Conservation (phyloP, 2,113 vertebrate species). For the Poicephalus gulielmi region DNA sequence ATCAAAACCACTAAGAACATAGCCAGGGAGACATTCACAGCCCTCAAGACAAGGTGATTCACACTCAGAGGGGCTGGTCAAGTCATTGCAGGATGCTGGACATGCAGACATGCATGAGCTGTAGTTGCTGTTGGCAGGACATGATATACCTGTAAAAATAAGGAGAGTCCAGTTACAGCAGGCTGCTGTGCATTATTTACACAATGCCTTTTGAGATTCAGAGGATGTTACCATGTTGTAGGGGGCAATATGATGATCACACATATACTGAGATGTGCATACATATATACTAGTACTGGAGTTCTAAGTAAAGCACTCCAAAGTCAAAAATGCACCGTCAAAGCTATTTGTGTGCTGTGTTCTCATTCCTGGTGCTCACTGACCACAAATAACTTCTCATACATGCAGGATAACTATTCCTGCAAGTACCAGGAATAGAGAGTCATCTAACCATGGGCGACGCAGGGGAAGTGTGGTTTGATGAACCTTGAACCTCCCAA, state of each 20-base stretch:
- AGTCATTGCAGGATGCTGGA: slow-evolving; percentile 60
- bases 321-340: background rate
- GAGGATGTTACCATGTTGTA: background rate
- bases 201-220: background rate
- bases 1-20: slow-evolving; percentile 60
- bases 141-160: slow-evolving; percentile 33
- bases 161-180: background rate
- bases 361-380: background rate
- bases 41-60: slow-evolving; percentile 58
- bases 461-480: background rate
- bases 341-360: background rate
- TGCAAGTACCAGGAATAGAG: background rate
- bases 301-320: background rate
- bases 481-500: background rate
- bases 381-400: background rate
- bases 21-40: slow-evolving; percentile 71
- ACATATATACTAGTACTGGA: background rate
- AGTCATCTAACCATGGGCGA: background rate
- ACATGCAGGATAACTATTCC: background rate
- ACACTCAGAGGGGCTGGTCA: slow-evolving; percentile 65
- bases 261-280: background rate
- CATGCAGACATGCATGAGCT: slow-evolving; percentile 61
- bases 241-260: background rate
- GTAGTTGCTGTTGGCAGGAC: slow-evolving; percentile 68
- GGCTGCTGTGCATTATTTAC: background rate